phyloP scores from a whole-genome alignment of 2,797 vertebrate genomes.

The Coreius guichenoti region DNA sequence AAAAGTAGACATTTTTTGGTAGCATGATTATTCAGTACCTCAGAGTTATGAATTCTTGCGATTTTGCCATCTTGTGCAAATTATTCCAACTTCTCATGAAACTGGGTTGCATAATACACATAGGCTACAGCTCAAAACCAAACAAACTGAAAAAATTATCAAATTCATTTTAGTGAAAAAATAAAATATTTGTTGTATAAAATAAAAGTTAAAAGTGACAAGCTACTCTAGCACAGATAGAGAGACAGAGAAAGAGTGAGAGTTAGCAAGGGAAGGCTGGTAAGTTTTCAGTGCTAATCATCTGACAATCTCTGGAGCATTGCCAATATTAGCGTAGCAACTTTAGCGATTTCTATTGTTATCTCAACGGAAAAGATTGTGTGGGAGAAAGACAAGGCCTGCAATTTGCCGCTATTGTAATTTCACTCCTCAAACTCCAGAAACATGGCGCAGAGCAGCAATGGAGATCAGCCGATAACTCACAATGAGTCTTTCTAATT shows the following conservation, averaged over 20 bases:
- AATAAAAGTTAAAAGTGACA: neutral
- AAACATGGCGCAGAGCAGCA: slow-evolving; percentile 9
- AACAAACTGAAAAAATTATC: neutral
- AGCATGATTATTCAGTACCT: neutral
- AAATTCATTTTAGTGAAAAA: neutral
- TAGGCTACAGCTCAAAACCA: neutral
- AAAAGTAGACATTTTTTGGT: neutral
- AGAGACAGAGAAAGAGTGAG: neutral
- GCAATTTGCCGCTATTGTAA: slow-evolving; percentile 39
- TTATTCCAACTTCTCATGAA: neutral
- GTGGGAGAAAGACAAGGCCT: slow-evolving; percentile 28
- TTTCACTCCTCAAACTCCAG: slow-evolving; percentile 26
- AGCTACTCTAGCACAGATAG: neutral
- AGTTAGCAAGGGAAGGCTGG: neutral
- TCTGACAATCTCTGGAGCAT: slow-evolving; percentile 20
- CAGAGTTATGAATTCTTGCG: neutral
- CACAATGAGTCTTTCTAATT: slow-evolving; percentile 30
- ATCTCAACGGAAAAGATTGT: slow-evolving; percentile 35
- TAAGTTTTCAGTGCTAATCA: slow-evolving; percentile 34
- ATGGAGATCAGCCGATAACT: slow-evolving; percentile 20
- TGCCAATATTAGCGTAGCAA: slow-evolving; percentile 9
- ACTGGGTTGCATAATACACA: neutral
- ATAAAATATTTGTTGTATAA: neutral
- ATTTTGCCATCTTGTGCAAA: neutral
- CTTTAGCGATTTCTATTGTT: slow-evolving; percentile 12